phyloP scores from a whole-genome alignment of 2,113 vertebrate genomes.

The Stegastes partitus region DNA sequence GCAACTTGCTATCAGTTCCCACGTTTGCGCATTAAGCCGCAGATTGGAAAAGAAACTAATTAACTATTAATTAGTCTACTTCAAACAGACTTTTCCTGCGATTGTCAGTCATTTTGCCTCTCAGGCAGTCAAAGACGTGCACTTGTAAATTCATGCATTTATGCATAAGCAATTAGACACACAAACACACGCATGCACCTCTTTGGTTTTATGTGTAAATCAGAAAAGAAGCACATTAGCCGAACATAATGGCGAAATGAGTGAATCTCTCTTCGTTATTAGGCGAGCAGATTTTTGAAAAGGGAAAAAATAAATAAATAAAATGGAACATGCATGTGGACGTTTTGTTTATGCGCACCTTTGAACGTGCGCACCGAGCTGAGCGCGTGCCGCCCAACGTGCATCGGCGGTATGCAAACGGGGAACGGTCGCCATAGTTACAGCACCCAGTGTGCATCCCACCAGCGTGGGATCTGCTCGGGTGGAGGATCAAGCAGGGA shows the following conservation, averaged over 20 bases:
- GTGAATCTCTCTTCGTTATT: slow-evolving; percentile 25
- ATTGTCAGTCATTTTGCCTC: slow-evolving; percentile 79
- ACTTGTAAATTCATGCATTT: slow-evolving; percentile 66
- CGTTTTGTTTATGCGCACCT: slow-evolving; percentile 8
- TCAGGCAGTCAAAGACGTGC: slow-evolving; percentile 60
- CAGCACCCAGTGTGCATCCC: slow-evolving; percentile 60
- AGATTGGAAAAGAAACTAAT: slow-evolving; percentile 80
- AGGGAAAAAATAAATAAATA: not conserved
- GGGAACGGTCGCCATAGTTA: slow-evolving; percentile 76
- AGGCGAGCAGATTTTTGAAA: slow-evolving; percentile 16
- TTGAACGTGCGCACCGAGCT: not conserved
- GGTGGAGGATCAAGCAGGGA: slow-evolving; percentile 57
- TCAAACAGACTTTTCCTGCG: slow-evolving; percentile 73
- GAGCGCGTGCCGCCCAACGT: slow-evolving; percentile 31
- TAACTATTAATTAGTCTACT: slow-evolving; percentile 85
- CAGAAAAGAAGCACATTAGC: slow-evolving; percentile 20
- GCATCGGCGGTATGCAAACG: slow-evolving; percentile 44
- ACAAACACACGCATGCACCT: slow-evolving; percentile 24
- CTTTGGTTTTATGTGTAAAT: slow-evolving; percentile 48
- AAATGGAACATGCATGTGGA: not conserved
- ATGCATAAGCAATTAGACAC: slow-evolving; percentile 60
- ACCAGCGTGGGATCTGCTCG: slow-evolving; percentile 60
- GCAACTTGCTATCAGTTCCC: slow-evolving; percentile 76
- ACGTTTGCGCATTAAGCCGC: slow-evolving; percentile 69
- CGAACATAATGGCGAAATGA: slow-evolving; percentile 32